Base-by-base conservation (phyloP, 2,113 vertebrate genomes). In the Tetrao urogallus region DNA sequence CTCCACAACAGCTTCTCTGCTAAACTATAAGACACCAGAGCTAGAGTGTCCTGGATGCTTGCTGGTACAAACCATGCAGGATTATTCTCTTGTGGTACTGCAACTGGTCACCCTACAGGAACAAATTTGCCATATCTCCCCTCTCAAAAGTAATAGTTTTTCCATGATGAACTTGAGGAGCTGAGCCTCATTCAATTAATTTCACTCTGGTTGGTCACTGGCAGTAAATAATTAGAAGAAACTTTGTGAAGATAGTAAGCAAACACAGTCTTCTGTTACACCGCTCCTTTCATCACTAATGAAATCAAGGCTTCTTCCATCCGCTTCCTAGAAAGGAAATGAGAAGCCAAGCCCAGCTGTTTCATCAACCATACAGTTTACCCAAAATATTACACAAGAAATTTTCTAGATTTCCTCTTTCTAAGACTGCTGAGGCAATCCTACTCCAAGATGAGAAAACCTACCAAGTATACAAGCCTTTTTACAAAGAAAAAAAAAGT, bases 361-460 rank as follows among this genome's bases (percentile, higher is more conserved):
- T 82, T 86, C 82, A 92, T 92, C 92, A 94, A 27, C 82, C 48
- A 50, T 73, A 88, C 82, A 10, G 57, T 50, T 91, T 63, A 88
- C 45, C 40, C 89, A 73, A 90, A 73, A 74, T 38, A 82, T 95
- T 92, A 70, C 10, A 71, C 90, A 95, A 92, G 19, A 47, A 18
- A 56, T 91, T 91, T 94, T 96, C 94, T 94, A 95, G 89, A 88
- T 85, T 95, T 95, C 67, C 78, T 95, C 95, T 87, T 94, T 95
- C 95, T 94, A 94, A 58, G 92, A 82, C 54, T 79, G 89, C 58
- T 80, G 71, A 87, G 54, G 85, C 78, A 95, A 82, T 70, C 20
- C 16, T 79, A 22, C 48, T 58, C 82, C 82, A 78, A 76, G 30
- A 89, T 0, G 5, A 75, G 20, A 87, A 89, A 82, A 45, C 20